phyloP scores from a whole-genome alignment of 2,888 invertebrate species.

The Pollenia angustigena region DNA sequence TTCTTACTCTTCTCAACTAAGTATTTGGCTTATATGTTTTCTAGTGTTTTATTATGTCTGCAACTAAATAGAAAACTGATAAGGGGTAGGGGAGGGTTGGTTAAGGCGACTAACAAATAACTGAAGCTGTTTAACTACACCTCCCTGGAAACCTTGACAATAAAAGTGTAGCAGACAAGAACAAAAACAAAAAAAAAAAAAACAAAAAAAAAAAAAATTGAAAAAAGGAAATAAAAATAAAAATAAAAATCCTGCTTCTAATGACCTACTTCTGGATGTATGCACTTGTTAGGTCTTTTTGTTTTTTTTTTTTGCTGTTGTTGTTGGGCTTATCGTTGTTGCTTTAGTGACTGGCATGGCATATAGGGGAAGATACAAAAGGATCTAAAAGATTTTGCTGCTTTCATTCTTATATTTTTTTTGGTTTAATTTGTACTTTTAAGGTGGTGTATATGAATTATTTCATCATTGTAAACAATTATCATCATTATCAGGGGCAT shows the following conservation, averaged over 20 bases:
- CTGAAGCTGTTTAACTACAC: conserved; percentile 33
- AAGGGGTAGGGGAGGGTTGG: background rate
- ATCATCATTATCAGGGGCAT: background rate
- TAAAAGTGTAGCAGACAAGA: conserved; percentile 65
- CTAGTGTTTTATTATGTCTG: conserved; percentile 34
- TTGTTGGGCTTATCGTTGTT: background rate
- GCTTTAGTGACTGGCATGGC: background rate
- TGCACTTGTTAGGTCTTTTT: conserved; percentile 2
- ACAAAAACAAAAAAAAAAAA: conserved; percentile 14
- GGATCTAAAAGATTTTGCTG: conserved; percentile 1
- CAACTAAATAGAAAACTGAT: background rate
- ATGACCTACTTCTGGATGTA: conserved; percentile 64
- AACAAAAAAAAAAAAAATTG: background rate
- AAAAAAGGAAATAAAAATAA: conserved; percentile 22
- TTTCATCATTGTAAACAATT: background rate
- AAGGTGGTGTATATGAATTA: background rate
- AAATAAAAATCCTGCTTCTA: conserved; percentile 54
- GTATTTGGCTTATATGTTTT: conserved; percentile 20
- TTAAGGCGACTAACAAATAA: background rate
- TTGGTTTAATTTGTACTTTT: background rate
- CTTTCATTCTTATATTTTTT: background rate
- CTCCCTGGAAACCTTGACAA: conserved; percentile 70
- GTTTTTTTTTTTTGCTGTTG: background rate
- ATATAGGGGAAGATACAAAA: background rate
- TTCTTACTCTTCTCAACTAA: conserved; percentile 5